Base-by-base conservation (phyloP, 2,888 invertebrate genomes). In the Rapana venosa region DNA sequence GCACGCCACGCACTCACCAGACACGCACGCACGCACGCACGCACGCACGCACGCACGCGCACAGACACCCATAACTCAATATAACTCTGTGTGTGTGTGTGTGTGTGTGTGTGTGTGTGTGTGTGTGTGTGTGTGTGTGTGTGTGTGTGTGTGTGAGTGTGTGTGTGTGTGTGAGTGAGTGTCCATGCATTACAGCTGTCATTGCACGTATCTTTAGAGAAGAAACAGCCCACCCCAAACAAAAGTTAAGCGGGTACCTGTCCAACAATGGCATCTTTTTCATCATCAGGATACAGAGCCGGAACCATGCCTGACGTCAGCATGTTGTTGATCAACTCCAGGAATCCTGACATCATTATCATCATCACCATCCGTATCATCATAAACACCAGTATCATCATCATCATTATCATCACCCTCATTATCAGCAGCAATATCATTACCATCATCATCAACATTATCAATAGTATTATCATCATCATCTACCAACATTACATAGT, bases 281-380 rank as follows among this genome's bases (percentile, higher is more conserved):
- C 98, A 56, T 98, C 98, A 90, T 98, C 98, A 1, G 97, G 97
- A 94, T 98, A 98, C 81, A 98, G 96, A 0, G 98, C 97, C 0
- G 98, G 98, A 1, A 98, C 97, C 96, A 98, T 97, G 0, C 98
- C 98, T 89, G 98, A 98, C 96, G 98, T 98, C 90, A 98, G 96
- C 95, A 98, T 98, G 94, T 98, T 98, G 96, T 98, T 98, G 90
- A 98, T 98, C 92, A 98, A 97, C 96, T 98, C 98, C 90, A 98
- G 96, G 95, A 98, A 98, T 17, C 96, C 96, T 96, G 91, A n/a
- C 92, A 92, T 15, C 77, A 79, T 47, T 8, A 47, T 2, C 47
- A 47, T 2, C 47, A 8, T 47, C 47, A 47, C 8, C 47, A 47
- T 47, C 47, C 2, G 2, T 47, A 47, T 47, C 8, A 47, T 47